Base-by-base conservation (phyloP, 2,888 invertebrate species). In the Tridacna crocea region DNA sequence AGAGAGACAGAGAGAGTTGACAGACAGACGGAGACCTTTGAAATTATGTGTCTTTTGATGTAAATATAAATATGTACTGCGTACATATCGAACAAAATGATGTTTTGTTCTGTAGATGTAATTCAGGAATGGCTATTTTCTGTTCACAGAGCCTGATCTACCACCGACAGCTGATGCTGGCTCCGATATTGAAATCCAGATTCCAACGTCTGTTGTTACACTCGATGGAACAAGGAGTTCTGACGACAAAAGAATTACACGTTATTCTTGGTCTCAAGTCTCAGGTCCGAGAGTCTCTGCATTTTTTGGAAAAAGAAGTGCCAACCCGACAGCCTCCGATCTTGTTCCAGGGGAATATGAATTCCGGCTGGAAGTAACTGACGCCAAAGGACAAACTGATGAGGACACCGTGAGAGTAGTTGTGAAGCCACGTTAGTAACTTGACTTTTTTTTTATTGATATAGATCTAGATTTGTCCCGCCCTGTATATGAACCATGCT, bases 131-230 rank as follows among this genome's bases (percentile, higher is more conserved):
- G 36, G 36, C 36, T 36, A 36, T 36, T 58, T 58, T 17, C 10
- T 36, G 4, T 13, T 70, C 24, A 51, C 27, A 83, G 83, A 80
- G 72, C 75, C 75, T 0, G 78, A 85, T 27, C 46, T 73, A 0
- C 82, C 85, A 60, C 85, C 85, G n/a, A 36, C 26, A 0, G 82
- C 85, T 8, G 22, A 85, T 68, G 82, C 85, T 11, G 85, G 85
- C 0, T 22, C 58, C 3, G 82, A 82, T 51, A n/a, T 68, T 17
- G 63, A 36, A 0, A 48, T 85, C 55, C 80, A 82, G 24, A 60
- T 85, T n/a, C 85, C 85, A 19, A 63, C 72, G 27, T 74, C 80
- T n/a, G 51, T 47, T 47, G 77, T 79, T 17, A 72, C 46, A 13
- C 76, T 85, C 0, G 73, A 61, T 48, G 82, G 85, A 11, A 48